Percentiles rank a stretch among this genome's conserved stretches.
These are phyloP conservation scores for Myotis vivesi DNA, from an alignment of 2,797 vertebrate species.

Conservation along the genomic window DNA sequence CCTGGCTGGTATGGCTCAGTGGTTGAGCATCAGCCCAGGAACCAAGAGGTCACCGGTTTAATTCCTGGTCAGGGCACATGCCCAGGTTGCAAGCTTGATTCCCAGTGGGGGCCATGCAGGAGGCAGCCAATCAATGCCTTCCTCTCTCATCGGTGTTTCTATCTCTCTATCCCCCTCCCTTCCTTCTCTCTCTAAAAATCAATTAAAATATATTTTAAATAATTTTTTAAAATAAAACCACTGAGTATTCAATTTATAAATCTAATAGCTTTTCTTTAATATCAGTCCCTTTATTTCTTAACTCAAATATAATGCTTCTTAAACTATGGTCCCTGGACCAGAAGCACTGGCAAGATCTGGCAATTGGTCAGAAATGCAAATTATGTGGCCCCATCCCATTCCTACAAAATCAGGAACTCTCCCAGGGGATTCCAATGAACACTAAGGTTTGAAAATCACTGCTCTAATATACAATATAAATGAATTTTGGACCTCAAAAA, in stretches of 20 bases:
- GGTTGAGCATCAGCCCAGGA: too few species aligned
- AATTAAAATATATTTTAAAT: too few species aligned
- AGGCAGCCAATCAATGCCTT: too few species aligned
- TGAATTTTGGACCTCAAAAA: not conserved
- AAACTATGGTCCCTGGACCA: not conserved
- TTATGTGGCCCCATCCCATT: not conserved
- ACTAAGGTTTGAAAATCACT: not conserved
- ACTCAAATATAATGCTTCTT: not conserved
- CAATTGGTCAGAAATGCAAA: not conserved
- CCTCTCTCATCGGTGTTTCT: too few species aligned
- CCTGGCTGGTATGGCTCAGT: too few species aligned
- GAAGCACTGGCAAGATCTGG: not conserved
- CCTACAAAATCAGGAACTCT: not conserved
- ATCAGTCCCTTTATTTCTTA: constrained; percentile 20
- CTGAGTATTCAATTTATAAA: not conserved
- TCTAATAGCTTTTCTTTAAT: not conserved
- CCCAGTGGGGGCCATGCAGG: too few species aligned
- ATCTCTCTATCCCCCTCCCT: too few species aligned
- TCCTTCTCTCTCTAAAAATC: too few species aligned
- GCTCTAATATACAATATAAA: not conserved
- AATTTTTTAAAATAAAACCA: not conserved
- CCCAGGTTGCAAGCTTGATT: too few species aligned
- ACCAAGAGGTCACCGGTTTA: too few species aligned
- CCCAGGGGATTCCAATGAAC: not conserved
- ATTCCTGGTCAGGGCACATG: too few species aligned